Conservation (phyloP, 2,797 vertebrate genomes). For the Pseudochaenichthys georgianus region DNA sequence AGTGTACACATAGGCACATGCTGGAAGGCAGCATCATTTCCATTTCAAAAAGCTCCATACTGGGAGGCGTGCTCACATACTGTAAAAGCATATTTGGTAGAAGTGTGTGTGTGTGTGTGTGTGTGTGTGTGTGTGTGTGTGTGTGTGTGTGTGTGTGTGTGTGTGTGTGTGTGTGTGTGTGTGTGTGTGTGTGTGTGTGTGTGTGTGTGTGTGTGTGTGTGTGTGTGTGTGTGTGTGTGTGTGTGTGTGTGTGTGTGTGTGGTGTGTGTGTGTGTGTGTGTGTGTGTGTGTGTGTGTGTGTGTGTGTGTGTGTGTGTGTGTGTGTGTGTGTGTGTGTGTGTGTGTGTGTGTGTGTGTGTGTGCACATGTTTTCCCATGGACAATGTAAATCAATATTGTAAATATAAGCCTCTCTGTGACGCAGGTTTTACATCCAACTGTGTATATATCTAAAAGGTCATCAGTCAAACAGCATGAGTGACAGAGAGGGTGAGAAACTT, state of each 20-base stretch:
- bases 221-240: neutral
- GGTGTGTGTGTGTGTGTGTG: no score
- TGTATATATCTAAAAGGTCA: constrained; percentile 49
- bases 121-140: constrained; percentile 9
- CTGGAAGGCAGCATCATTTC: constrained; percentile 63
- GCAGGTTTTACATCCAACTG: constrained; percentile 24
- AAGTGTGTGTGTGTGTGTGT: no score
- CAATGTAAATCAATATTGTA: constrained; percentile 59
- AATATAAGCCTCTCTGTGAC: constrained; percentile 54
- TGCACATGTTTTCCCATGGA: constrained; percentile 23
- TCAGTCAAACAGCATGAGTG: constrained; percentile 62
- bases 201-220: neutral
- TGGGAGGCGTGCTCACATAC: constrained; percentile 14
- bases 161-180: no score
- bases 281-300: neutral
- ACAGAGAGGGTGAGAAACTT: constrained; percentile 56
- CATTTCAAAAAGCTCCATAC: constrained; percentile 75
- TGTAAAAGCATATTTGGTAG: constrained; percentile 24
- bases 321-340: neutral
- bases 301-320: neutral
- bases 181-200: no score
- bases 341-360: neutral
- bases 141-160: constrained; percentile 3
- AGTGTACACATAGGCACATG: constrained; percentile 29
- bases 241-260: no score